Percentiles rank a stretch among this genome's conserved stretches.
These are phyloP conservation scores for Lepidothrix coronata DNA, from an alignment of 2,113 vertebrate genomes.

Conservation along the genomic window DNA sequence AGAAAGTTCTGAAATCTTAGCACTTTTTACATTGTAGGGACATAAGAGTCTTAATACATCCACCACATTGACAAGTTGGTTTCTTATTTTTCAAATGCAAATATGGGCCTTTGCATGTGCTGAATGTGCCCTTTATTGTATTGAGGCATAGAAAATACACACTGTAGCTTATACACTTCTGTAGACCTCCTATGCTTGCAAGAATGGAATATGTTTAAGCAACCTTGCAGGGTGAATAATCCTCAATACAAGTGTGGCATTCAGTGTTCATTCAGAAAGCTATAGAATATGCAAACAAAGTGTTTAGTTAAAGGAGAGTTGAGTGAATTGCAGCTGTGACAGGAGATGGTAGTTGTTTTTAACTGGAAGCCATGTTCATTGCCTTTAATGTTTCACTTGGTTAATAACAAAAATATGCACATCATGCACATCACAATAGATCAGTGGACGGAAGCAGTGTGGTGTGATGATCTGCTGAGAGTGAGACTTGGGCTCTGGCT, in stretches of 20 bases:
- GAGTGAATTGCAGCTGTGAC: not conserved
- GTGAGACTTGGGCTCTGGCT: not conserved
- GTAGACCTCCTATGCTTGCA: slow-evolving; percentile 1
- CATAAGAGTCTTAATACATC: not conserved
- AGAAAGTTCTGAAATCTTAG: not conserved
- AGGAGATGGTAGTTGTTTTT: not conserved
- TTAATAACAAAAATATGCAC: not conserved
- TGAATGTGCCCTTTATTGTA: slow-evolving; percentile 6
- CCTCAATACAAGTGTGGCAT: not conserved
- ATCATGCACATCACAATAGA: not conserved
- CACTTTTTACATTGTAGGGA: not conserved
- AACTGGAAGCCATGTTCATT: not conserved
- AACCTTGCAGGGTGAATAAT: slow-evolving; percentile 25
- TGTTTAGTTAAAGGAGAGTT: not conserved
- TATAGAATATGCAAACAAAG: not conserved
- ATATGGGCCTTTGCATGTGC: not conserved
- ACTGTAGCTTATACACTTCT: not conserved
- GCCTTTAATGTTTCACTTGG: not conserved
- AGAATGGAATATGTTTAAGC: not conserved
- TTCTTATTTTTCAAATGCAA: slow-evolving; percentile 28
- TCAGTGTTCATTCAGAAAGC: slow-evolving; percentile 3
- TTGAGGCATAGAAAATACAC: not conserved
- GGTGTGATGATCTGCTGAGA: not conserved
- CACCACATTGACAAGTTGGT: not conserved
- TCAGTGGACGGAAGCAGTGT: not conserved